These are phyloP conservation scores for Drosophila aff. DNA, from an alignment of 1,140 invertebrate species.

Conservation along the genomic window DNA sequence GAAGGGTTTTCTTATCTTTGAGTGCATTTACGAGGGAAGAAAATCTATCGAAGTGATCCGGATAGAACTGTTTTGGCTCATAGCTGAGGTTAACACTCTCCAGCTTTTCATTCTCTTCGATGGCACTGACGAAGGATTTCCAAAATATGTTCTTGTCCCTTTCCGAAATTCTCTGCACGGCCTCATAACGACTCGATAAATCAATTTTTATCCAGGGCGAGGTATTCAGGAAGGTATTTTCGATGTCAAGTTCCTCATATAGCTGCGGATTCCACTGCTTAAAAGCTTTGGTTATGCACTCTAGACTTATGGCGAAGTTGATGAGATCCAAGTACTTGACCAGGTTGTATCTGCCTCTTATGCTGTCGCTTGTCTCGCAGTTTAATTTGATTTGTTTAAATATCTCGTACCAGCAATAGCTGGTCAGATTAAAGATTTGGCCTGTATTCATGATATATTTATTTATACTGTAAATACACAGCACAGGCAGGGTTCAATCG, in stretches of 20 bases:
- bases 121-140: not conserved
- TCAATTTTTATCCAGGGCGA: not conserved
- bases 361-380: not conserved
- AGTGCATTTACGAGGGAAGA: not conserved
- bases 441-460: not conserved
- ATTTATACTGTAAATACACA: not conserved
- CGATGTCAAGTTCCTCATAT: conserved; percentile 2
- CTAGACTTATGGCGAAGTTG: not conserved
- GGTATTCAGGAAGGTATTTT: not conserved
- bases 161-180: not conserved
- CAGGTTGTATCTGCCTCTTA: not conserved
- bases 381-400: conserved; percentile 4
- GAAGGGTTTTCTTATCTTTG: not conserved
- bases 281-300: not conserved
- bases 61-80: not conserved
- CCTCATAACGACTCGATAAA: not conserved
- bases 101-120: not conserved
- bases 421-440: not conserved
- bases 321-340: conserved; percentile 5
- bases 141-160: conserved; percentile 2
- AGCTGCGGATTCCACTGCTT: not conserved
- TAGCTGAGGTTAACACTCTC: not conserved
- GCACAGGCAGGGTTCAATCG: not conserved
- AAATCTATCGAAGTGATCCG: not conserved
- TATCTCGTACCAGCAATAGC: conserved; percentile 5